Evolutionary conservation across 1,140 invertebrate species (phyloP).

Genomic region (Helicoverpa armigera): DNA sequence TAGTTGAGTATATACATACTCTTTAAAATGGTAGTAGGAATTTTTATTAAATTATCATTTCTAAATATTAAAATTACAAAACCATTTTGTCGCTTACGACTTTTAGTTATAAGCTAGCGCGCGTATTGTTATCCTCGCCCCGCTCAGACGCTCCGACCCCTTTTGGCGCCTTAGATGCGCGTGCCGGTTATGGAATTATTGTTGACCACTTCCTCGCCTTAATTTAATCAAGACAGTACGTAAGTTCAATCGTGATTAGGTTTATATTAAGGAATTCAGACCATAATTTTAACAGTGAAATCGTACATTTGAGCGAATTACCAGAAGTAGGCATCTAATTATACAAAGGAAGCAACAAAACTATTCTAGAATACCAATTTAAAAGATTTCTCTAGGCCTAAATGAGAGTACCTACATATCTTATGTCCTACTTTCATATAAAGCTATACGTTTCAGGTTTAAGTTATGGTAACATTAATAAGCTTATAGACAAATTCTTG

Average conservation of each 20-base stretch:
- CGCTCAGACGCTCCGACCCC: too few relatives aligned
- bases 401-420: neutral
- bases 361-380: constrained; percentile 53
- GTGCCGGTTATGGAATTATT: too few relatives aligned
- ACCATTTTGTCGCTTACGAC: too few relatives aligned
- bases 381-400: constrained; percentile 48
- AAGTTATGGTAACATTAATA: neutral
- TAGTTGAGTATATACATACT: too few relatives aligned
- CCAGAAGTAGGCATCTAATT: constrained; percentile 32
- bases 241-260: constrained; percentile 13
- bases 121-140: too few relatives aligned
- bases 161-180: too few relatives aligned
- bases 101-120: too few relatives aligned
- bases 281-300: constrained; percentile 40
- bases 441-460: neutral
- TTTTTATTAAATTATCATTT: too few relatives aligned
- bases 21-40: too few relatives aligned
- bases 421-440: neutral
- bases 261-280: constrained; percentile 12
- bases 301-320: constrained; percentile 41
- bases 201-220: too few relatives aligned
- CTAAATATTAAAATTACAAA: too few relatives aligned
- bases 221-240: constrained; percentile 3
- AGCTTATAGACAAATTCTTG: constrained; percentile 1
- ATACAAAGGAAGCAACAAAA: constrained; percentile 42